Conservation (phyloP, 2,113 vertebrate species). For the Labrus mixtus region DNA sequence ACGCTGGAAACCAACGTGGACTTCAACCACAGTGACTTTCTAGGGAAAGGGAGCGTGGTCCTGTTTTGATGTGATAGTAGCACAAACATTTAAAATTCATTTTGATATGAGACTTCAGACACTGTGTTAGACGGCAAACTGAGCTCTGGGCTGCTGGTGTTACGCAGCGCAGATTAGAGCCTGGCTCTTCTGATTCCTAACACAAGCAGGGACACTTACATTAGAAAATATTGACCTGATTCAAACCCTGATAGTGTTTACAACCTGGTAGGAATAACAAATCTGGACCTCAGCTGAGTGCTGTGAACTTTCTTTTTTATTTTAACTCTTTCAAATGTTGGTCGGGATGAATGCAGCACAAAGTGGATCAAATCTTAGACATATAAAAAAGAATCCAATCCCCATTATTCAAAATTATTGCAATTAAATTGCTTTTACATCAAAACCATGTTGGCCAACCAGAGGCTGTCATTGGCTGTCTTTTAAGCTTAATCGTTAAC, state of each 20-base stretch:
- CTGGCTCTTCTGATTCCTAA: not conserved
- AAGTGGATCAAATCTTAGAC: too few species aligned
- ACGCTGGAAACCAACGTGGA: not conserved
- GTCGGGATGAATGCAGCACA: too few species aligned
- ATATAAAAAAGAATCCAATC: too few species aligned
- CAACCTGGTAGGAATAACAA: not conserved
- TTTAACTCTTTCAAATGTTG: not conserved
- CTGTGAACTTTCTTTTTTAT: not conserved
- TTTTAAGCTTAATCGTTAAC: too few species aligned
- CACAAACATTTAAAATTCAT: constrained; percentile 51
- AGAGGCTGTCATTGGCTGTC: too few species aligned
- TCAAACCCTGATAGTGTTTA: constrained; percentile 46
- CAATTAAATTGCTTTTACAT: too few species aligned
- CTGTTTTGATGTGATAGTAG: constrained; percentile 44
- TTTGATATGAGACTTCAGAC: constrained; percentile 57
- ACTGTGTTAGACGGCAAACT: constrained; percentile 23
- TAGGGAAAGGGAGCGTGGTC: not conserved
- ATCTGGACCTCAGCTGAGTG: not conserved
- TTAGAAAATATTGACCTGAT: constrained; percentile 27
- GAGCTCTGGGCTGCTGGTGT: constrained; percentile 22
- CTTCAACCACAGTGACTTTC: constrained; percentile 13
- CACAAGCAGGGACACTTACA: constrained; percentile 1
- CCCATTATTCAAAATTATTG: too few species aligned
- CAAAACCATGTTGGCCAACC: too few species aligned
- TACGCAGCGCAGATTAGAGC: constrained; percentile 23